Base-by-base conservation (phyloP, 1,140 invertebrate species). In the Aporrectodea caliginosa region DNA sequence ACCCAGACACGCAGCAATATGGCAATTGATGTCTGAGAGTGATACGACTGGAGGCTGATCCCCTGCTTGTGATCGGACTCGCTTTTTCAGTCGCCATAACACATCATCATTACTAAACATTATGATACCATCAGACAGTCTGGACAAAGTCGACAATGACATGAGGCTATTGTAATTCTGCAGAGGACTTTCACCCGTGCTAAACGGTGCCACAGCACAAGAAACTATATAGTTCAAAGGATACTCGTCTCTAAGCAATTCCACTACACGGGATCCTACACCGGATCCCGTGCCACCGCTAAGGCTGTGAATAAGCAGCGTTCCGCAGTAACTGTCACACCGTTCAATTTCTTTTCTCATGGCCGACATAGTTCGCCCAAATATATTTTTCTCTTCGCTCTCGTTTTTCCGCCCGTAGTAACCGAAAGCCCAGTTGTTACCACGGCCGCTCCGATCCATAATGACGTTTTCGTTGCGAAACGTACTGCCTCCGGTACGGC, bases 91-190 rank as follows among this genome's bases (percentile, higher is more conserved):
- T 35, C 35, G 34, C 43, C 12, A 1, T 35, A 76, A 35, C 27
- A 76, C 16, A 30, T 58, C 29, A 43, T 76, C 75, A 16, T 76
- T 76, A 32, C 34, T 22, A 35, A 6, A 30, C 75, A 76, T 27
- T 16, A 76, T n/a, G 43, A 76, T 30, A 35, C 32, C 75, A 58
- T 76, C 75, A 6, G 33, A 35, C 30, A 35, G 35, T 2, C 30
- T 30, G 2, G 33, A 30, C 12, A 76, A 30, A 16, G 12, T 58
- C 2, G 33, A 43, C 14, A 76, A 35, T 58, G 75, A 16, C 27
- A 88, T 79, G 32, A 87, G 71, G 22, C 83, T 79, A 80, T 88
- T 88, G 80, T 87, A 88, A 78, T 87, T 84, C 74, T 88, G 87
- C 30, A 88, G 78, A 0, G 87, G 87, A 80, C 85, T 87, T 70